Percentiles rank a stretch among this genome's conserved stretches.
Conservation (phyloP, 2,113 vertebrate species). For the Accipiter cooperii region DNA sequence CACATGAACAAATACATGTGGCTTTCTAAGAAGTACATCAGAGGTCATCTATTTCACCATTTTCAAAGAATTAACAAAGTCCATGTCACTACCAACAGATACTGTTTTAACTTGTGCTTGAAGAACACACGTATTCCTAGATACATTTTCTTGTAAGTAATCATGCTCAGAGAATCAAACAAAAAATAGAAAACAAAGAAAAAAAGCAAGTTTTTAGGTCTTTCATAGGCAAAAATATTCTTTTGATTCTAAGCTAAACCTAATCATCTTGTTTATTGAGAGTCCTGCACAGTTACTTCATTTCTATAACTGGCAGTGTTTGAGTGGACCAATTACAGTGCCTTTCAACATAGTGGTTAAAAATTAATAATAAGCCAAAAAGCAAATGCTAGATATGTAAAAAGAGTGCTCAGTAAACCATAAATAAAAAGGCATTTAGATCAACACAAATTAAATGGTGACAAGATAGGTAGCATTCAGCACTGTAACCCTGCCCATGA, state of each 20-base stretch:
- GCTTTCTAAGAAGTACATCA: neutral
- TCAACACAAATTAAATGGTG: neutral
- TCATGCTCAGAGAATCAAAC: neutral
- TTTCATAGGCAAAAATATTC: neutral
- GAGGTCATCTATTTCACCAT: neutral
- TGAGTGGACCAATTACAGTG: neutral
- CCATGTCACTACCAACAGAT: neutral
- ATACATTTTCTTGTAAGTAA: neutral
- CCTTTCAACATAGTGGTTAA: neutral
- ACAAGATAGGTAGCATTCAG: neutral
- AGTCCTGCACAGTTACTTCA: neutral
- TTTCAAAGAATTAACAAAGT: neutral
- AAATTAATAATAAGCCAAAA: neutral
- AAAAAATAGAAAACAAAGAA: neutral
- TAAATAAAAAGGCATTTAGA: slow-evolving; percentile 1
- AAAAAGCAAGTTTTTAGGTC: neutral
- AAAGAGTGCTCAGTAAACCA: neutral
- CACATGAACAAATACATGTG: neutral
- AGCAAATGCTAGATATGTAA: neutral
- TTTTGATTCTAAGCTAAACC: neutral
- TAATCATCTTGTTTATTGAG: neutral
- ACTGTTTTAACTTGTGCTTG: neutral
- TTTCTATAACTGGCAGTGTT: neutral
- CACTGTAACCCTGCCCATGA: neutral
- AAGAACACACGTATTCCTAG: neutral